Conservation (phyloP, 2,113 vertebrate genomes). For the Madoqua kirkii region DNA sequence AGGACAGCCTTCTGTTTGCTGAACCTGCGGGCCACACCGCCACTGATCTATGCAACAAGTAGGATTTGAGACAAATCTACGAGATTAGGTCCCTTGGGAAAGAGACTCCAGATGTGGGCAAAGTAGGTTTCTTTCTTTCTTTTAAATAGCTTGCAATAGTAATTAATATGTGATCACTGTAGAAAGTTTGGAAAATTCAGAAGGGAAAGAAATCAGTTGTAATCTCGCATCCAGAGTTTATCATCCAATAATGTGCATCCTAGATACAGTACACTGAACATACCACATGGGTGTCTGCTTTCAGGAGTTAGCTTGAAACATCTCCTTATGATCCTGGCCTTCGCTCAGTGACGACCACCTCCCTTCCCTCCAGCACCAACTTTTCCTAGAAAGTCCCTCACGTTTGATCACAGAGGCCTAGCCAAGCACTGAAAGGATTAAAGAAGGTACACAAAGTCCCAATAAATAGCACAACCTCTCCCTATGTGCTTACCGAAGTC, state of each 20-base stretch:
- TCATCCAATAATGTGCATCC: neutral
- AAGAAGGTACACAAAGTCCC: neutral
- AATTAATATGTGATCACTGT: slow-evolving; percentile 56
- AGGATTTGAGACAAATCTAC: neutral
- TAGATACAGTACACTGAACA: neutral
- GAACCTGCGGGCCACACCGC: neutral
- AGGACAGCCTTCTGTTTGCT: neutral
- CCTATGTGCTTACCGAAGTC: slow-evolving; percentile 31
- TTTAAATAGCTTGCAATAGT: slow-evolving; percentile 14
- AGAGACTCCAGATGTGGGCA: neutral
- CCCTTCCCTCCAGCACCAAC: neutral
- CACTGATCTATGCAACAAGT: neutral
- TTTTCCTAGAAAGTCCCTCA: neutral
- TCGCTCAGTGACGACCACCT: neutral
- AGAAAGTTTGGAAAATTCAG: neutral
- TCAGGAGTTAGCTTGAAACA: neutral
- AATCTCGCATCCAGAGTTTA: neutral
- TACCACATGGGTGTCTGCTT: neutral
- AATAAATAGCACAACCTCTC: neutral
- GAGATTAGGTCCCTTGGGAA: neutral
- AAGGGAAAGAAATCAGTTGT: neutral
- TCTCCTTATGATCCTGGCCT: neutral
- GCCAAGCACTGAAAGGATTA: neutral
- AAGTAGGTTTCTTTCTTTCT: neutral
- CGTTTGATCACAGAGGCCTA: neutral